phyloP scores from a whole-genome alignment of 1,140 invertebrate species.

The Diabrotica virgifera region DNA sequence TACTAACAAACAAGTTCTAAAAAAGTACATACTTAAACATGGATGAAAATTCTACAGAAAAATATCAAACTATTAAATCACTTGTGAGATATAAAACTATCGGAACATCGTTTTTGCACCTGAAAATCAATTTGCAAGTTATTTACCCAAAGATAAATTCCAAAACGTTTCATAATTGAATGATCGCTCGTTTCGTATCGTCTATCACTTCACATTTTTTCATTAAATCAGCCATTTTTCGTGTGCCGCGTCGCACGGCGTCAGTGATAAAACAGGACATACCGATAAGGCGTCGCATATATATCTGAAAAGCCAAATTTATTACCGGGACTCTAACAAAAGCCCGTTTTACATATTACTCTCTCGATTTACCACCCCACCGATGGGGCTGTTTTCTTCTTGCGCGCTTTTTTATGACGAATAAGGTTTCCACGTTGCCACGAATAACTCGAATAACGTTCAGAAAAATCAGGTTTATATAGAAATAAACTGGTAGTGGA shows the following conservation, averaged over 20 bases:
- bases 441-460: background rate
- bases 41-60: too few relatives aligned
- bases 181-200: constrained; percentile 1
- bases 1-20: too few relatives aligned
- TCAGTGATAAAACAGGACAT: constrained; percentile 5
- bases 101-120: background rate
- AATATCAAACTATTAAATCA: too few relatives aligned
- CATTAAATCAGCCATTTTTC: background rate
- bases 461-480: too few relatives aligned
- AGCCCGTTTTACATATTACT: constrained; percentile 17
- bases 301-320: constrained; percentile 16
- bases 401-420: background rate
- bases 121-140: background rate
- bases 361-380: constrained; percentile 4
- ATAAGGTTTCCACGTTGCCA: background rate
- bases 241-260: background rate
- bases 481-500: too few relatives aligned
- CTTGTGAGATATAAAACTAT: too few relatives aligned
- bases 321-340: constrained; percentile 7
- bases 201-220: background rate
- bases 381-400: background rate
- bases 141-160: background rate
- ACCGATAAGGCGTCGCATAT: background rate
- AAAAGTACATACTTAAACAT: too few relatives aligned
- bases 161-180: background rate